Evolutionary conservation across 2,888 invertebrate species (phyloP), one percentile per base, ranked within the genome.

Genomic region (Acanthosepion pharaonis): DNA sequence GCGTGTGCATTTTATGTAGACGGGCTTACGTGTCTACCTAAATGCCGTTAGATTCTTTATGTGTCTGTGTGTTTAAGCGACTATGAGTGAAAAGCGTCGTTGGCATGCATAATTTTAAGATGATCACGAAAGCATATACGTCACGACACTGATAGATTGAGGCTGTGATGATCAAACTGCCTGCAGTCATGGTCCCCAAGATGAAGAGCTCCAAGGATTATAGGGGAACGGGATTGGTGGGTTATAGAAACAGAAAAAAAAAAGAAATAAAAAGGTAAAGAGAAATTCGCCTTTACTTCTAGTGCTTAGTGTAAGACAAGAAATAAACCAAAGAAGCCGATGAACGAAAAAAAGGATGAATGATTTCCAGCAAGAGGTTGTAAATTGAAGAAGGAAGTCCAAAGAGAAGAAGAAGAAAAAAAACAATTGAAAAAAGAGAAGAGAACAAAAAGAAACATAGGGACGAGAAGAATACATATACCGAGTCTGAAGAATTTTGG

Each of bases 181-280:
- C 78, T 78, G 78, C n/a, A 78, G 78, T n/a, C n/a, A 78, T 78
- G 11, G 78, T 78, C 78, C 78, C 78, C 78, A 78, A 78, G 78
- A 78, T 78, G 78, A 78, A 78, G n/a, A n/a, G 78, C 78, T 78
- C n/a, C 11, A 9, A 78, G 78, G 78, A n/a, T 78, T 78, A 11
- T n/a, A 11, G 78, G 8, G 15, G n/a, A n/a, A 23, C 11, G n/a
- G 78, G 78, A 5, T 78, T 78, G 78, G 78, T 5, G n/a, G 78
- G 78, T 11, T 28, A 8, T 20, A 18, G 55, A 6, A n/a, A 1
- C 3, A 78, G 11, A 78, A 15, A 33, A 78, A n/a, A 78, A 78
- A 15, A 78, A n/a, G 0, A 9, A 2, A 28, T n/a, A n/a, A 28
- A 78, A 9, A 78, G 9, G 8, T 8, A 78, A 28, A 9, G 0